Evolutionary conservation across 1,140 invertebrate species (phyloP).

Genomic region (Bombus confusus): DNA sequence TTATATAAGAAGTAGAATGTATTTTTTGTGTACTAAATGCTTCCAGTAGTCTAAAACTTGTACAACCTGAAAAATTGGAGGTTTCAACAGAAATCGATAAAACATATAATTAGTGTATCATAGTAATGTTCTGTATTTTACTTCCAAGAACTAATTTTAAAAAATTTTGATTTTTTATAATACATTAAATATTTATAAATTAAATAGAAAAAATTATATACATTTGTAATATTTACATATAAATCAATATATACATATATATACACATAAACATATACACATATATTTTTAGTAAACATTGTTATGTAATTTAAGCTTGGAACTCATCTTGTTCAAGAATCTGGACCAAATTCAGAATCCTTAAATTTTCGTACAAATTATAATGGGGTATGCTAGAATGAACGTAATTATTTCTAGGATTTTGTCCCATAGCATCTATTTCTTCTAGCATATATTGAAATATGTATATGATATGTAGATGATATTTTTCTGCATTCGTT

Average conservation of each 20-base stretch:
- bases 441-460: not conserved
- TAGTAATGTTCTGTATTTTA: conserved; percentile 5
- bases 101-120: not conserved
- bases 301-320: conserved; percentile 37
- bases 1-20: not conserved
- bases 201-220: conserved; percentile 7
- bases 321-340: conserved; percentile 32
- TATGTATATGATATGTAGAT: not conserved
- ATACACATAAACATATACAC: conserved; percentile 1
- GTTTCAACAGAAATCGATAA: not conserved
- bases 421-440: not conserved
- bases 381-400: not conserved
- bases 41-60: conserved; percentile 8
- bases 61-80: not conserved
- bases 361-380: conserved; percentile 32
- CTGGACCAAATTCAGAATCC: conserved; percentile 33
- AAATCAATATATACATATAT: not conserved
- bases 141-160: not conserved
- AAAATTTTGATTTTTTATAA: not conserved
- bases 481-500: not conserved
- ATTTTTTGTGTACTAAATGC: conserved; percentile 16
- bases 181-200: not conserved
- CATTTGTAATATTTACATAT: conserved; percentile 25
- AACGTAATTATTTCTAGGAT: not conserved
- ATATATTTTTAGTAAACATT: conserved; percentile 64